Evolutionary conservation across 2,888 invertebrate species (phyloP), one percentile per base, ranked within the genome.

Genomic region (Neocrepidodera transversa): DNA sequence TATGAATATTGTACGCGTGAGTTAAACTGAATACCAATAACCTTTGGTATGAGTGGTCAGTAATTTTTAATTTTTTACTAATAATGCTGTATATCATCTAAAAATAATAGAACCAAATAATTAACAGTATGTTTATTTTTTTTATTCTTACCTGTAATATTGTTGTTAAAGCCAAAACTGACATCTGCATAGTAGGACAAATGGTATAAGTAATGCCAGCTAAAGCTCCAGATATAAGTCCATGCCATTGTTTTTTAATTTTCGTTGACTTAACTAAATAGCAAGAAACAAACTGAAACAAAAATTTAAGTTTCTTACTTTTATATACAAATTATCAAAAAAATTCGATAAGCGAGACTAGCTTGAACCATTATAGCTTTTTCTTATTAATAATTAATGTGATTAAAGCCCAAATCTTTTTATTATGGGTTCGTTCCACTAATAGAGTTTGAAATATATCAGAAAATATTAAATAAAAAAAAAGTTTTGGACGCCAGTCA

Each of bases 151-250:
- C 85, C 79, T 85, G 85, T 57, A 84, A 70, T 0, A 82, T 72
- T 0, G 84, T 84, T 0, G 84, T 84, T 26, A 84, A 63, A 0
- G 83, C 83, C 4, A 83, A 82, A 5, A 83, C 67, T 0, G 83
- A 77, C 11, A 85, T 82, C 13, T 84, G 82, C n/a, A 82, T 76
- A 11, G 83, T 84, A 0, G 85, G 85, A 3, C 83, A 76, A 1
- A 84, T 82, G 7, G 80, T 68, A 70, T 84, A 83, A 1, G 84
- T 82, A 0, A 79, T 69, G 4, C 85, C 85, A 1, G 85, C 82
- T 52, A 84, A 72, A 68, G 85, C 79, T 14, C 85, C 86, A 28
- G 85, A 84, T 35, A 84, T 81, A 14, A 84, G 47, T 1, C 84
- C 82, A 63, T 82, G 81, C 36, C 79, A 70, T n/a, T 82, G 81